phyloP scores from a whole-genome alignment of 2,113 vertebrate genomes.

The Campylomormyrus numenius region DNA sequence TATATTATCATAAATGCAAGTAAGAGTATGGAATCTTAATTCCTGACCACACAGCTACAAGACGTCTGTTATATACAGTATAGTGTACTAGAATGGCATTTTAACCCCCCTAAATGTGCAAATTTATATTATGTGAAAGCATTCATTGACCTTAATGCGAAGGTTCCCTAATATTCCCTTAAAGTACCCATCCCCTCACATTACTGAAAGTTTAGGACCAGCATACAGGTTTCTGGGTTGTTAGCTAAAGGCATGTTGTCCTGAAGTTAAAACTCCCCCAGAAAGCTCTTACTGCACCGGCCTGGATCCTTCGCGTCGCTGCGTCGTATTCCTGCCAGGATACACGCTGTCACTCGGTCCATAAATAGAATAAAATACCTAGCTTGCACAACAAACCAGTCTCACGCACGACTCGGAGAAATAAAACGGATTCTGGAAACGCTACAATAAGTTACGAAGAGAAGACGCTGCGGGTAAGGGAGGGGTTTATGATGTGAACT shows the following conservation, averaged over 20 bases:
- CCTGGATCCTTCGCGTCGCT: background rate
- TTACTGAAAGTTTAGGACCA: background rate
- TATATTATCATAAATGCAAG: background rate
- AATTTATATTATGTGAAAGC: background rate
- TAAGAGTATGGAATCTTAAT: background rate
- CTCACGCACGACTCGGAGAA: background rate
- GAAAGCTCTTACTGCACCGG: background rate
- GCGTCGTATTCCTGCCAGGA: background rate
- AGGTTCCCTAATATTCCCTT: background rate
- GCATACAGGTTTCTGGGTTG: background rate
- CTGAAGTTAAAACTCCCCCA: background rate
- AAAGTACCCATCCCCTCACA: background rate
- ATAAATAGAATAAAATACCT: background rate
- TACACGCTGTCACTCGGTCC: background rate
- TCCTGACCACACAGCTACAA: background rate
- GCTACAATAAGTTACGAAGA: background rate
- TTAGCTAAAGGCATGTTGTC: background rate
- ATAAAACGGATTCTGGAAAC: background rate
- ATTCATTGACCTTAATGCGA: background rate
- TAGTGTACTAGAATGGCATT: background rate
- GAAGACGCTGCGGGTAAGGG: background rate
- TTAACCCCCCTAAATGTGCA: background rate
- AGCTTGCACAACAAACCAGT: background rate
- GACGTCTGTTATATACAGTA: background rate
- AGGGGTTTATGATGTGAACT: conserved; percentile 15